A percentile compares a stretch with the other conserved stretches of the same genome.
phyloP scores from a whole-genome alignment of 1,140 invertebrate genomes.

The Chironomus striatipennis region DNA sequence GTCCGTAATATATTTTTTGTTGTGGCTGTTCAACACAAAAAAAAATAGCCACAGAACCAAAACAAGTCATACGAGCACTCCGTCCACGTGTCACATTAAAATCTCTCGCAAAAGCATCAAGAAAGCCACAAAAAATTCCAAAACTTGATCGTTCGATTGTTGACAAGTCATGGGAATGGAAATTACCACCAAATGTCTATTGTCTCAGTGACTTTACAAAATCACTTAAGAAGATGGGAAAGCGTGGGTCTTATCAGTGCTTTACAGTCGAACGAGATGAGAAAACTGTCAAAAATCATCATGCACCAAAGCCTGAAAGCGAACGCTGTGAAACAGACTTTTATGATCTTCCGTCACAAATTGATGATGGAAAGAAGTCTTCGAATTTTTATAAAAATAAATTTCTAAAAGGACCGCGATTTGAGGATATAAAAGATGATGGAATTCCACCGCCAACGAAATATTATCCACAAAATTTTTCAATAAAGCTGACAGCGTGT shows the following conservation, averaged over 20 bases:
- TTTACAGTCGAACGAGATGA: slow-evolving; percentile 3
- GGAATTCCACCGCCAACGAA: neutral
- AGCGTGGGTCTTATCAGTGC: neutral
- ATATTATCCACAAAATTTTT: neutral
- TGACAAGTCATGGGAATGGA: neutral
- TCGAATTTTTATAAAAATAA: slow-evolving; percentile 11
- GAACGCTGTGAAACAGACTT: neutral
- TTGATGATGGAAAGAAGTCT: neutral
- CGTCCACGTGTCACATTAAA: neutral
- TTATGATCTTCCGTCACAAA: neutral
- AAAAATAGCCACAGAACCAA: neutral
- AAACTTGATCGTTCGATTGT: neutral
- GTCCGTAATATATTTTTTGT: too few relatives aligned
- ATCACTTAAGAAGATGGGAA: neutral
- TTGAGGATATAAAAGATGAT: neutral
- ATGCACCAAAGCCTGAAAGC: neutral
- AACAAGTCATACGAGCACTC: slow-evolving; percentile 17
- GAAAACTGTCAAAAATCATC: neutral
- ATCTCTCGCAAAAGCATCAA: neutral
- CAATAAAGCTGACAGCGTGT: neutral
- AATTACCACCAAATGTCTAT: slow-evolving; percentile 1
- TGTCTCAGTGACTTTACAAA: neutral
- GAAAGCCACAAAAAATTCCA: neutral
- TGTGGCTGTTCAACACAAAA: neutral
- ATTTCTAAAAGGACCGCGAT: neutral